A percentile compares a stretch with the other conserved stretches of the same genome.
These are phyloP conservation scores for Pogoniulus pusillus DNA, from an alignment of 2,797 vertebrate genomes.

Conservation along the genomic window DNA sequence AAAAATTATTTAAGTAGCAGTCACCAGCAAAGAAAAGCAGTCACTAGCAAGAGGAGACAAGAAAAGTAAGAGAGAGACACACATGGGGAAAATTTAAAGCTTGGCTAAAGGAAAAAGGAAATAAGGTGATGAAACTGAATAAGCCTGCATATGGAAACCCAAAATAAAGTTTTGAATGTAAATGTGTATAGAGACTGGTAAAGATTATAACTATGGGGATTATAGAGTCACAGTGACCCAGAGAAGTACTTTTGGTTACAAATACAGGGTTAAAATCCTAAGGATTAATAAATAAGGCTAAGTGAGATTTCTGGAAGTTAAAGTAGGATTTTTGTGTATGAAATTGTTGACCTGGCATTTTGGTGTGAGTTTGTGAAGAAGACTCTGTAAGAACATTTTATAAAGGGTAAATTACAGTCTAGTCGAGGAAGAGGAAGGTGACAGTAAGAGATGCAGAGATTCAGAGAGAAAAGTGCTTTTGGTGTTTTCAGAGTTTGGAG, in stretches of 20 bases:
- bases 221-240: neutral
- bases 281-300: neutral
- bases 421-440: neutral
- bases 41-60: neutral
- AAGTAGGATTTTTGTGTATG: neutral
- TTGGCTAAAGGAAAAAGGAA: neutral
- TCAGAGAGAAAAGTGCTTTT: neutral
- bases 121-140: neutral
- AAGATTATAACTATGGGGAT: neutral
- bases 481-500: neutral
- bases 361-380: neutral
- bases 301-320: neutral
- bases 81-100: neutral
- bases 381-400: neutral
- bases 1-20: neutral
- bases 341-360: neutral
- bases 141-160: neutral
- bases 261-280: neutral
- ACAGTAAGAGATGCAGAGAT: neutral
- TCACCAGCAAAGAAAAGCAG: neutral
- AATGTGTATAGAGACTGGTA: neutral
- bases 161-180: neutral
- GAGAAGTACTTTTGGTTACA: neutral
- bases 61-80: neutral
- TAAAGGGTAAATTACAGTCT: neutral